A percentile compares a stretch with the other conserved stretches of the same genome.
phyloP scores from a whole-genome alignment of 2,113 vertebrate genomes.

The western clawed frog (Xenopus tropicalis) region UCB_Xtro_10.0 CM004447.2:82815001-82815500 shows the following conservation, averaged over 20 bases:
- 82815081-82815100: slow-evolving; percentile 59
- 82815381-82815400: too few species aligned
- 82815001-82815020: slow-evolving; percentile 63
- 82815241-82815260: neutral
- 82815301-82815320: too few species aligned
- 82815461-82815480: too few species aligned
- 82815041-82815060: slow-evolving; percentile 60
- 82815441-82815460: too few species aligned
- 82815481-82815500: too few species aligned
- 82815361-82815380: too few species aligned
- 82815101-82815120: slow-evolving; percentile 63
- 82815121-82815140: slow-evolving; percentile 53
- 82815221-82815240: slow-evolving; percentile 27
- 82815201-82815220: slow-evolving; percentile 53
- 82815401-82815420: too few species aligned
- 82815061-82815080: slow-evolving; percentile 57
- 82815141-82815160: slow-evolving; percentile 61
- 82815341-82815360: too few species aligned
- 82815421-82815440: too few species aligned
- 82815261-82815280: too few species aligned
- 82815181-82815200: slow-evolving; percentile 56
- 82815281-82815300: too few species aligned
- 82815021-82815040: slow-evolving; percentile 62
- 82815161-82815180: slow-evolving; percentile 63
- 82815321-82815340: too few species aligned